Evolutionary conservation across 2,888 invertebrate species (phyloP).

Genomic region (Elmis aenea): DNA sequence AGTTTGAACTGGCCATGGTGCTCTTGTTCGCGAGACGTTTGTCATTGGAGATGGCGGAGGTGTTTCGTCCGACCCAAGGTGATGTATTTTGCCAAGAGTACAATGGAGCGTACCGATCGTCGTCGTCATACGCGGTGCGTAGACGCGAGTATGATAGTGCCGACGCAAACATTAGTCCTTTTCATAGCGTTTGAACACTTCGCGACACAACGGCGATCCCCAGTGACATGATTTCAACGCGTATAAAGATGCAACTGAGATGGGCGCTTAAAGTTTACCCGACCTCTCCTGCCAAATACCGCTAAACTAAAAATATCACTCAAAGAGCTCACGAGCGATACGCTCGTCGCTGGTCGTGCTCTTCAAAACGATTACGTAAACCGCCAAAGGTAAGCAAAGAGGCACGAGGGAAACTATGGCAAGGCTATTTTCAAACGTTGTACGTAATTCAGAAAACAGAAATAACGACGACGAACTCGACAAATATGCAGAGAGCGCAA

Average conservation of each 20-base stretch:
- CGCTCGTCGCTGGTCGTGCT: conserved; percentile 9
- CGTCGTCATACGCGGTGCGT: conserved; percentile 38
- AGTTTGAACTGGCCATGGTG: conserved; percentile 26
- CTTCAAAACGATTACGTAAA: conserved; percentile 20
- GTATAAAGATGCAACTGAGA: conserved; percentile 36
- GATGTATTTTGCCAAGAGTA: conserved; percentile 21
- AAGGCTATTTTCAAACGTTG: conserved; percentile 20
- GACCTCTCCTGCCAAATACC: conserved; percentile 56
- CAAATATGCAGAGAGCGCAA: conserved; percentile 12
- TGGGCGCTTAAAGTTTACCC: conserved; percentile 5
- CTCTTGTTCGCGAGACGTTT: conserved; percentile 24
- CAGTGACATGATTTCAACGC: conserved; percentile 30
- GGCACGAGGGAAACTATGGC: conserved; percentile 13
- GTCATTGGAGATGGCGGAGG: conserved; percentile 22
- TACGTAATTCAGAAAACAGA: conserved; percentile 21
- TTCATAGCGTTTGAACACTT: conserved; percentile 8
- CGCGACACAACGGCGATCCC: conserved; percentile 9
- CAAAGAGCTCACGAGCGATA: conserved; percentile 18
- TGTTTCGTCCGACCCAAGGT: conserved; percentile 18
- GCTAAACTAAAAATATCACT: conserved; percentile 61
- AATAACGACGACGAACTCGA: conserved; percentile 19
- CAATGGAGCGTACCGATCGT: conserved; percentile 24
- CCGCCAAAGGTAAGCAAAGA: conserved; percentile 19
- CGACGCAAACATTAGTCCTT: conserved; percentile 24
- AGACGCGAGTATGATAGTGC: conserved; percentile 37